Evolutionary conservation across 2,888 invertebrate genomes (phyloP).

Genomic region (Hyppa rectilinea): DNA sequence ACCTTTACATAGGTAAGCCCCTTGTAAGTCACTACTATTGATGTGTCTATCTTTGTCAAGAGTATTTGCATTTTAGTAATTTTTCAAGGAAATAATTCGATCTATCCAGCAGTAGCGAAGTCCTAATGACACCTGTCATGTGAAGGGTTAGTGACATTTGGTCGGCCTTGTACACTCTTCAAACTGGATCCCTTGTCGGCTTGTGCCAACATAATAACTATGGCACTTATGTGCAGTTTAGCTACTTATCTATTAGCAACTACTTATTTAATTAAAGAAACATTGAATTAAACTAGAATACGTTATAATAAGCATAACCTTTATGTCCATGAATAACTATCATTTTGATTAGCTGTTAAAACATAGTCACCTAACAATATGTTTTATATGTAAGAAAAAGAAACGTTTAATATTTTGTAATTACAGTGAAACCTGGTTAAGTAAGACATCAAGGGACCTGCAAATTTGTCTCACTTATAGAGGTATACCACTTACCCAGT

Average conservation of each 20-base stretch:
- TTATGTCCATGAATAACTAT: slow-evolving; percentile 1
- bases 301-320: background rate
- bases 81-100: slow-evolving; percentile 39
- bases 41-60: slow-evolving; percentile 28
- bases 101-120: slow-evolving; percentile 31
- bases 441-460: too few relatives aligned
- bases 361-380: background rate
- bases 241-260: slow-evolving; percentile 15
- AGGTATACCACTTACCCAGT: too few relatives aligned
- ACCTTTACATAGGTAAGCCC: slow-evolving; percentile 35
- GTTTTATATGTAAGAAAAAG: background rate
- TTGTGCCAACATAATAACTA: slow-evolving; percentile 36
- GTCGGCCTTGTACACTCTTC: slow-evolving; percentile 33
- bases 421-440: too few relatives aligned
- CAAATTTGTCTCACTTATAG: too few relatives aligned
- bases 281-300: slow-evolving; percentile 19
- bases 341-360: slow-evolving; percentile 2
- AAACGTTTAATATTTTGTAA: background rate
- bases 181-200: slow-evolving; percentile 46
- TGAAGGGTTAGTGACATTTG: slow-evolving; percentile 63
- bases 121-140: slow-evolving; percentile 58
- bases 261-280: slow-evolving; percentile 17
- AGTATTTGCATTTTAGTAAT: slow-evolving; percentile 36
- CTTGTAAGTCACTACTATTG: slow-evolving; percentile 24
- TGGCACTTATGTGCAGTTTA: slow-evolving; percentile 12